Evolutionary conservation across 2,113 vertebrate species (phyloP).

Genomic region (Dasyornis broadbenti): DNA sequence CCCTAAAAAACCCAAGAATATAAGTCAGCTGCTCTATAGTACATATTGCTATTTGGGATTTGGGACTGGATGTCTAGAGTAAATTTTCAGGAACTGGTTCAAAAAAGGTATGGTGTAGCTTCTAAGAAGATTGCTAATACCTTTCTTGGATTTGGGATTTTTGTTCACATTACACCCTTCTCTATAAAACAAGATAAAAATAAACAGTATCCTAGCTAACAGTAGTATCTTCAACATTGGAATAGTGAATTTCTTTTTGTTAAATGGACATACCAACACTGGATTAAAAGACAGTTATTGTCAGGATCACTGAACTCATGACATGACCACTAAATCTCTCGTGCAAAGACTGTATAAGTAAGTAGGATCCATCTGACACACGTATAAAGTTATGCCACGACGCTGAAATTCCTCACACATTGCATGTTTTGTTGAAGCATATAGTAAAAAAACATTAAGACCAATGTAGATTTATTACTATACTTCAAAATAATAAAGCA

Average conservation of each 20-base stretch:
- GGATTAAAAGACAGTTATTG: not conserved
- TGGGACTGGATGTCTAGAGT: not conserved
- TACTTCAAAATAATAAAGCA: not conserved
- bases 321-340: not conserved
- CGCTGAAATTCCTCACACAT: not conserved
- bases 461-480: not conserved
- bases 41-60: not conserved
- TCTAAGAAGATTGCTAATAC: not conserved
- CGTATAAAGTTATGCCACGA: not conserved
- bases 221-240: not conserved
- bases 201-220: not conserved
- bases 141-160: not conserved
- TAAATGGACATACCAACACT: not conserved
- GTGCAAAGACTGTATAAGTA: not conserved
- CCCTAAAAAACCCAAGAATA: not conserved
- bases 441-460: not conserved
- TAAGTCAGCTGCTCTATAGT: not conserved
- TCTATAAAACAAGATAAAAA: not conserved
- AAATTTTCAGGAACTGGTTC: not conserved
- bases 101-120: not conserved
- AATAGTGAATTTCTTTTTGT: not conserved
- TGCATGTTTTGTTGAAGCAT: not conserved
- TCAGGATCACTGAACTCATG: not conserved
- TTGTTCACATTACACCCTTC: accelerated
- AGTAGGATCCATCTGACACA: not conserved